Base-by-base conservation (phyloP, 2,888 invertebrate genomes). In the Cyclophora punctaria region DNA sequence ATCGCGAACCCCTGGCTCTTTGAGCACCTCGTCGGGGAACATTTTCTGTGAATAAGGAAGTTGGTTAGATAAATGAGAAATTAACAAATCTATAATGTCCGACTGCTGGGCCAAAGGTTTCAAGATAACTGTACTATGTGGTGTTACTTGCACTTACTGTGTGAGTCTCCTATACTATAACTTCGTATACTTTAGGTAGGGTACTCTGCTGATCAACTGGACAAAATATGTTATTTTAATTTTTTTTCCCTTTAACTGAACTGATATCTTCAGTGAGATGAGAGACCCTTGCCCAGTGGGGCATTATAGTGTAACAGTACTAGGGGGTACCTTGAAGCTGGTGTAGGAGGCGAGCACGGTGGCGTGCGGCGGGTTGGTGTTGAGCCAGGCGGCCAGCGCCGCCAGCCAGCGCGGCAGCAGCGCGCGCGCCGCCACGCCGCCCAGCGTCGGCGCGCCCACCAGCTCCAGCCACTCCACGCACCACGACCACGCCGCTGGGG, bases 401-500 rank as follows among this genome's bases (percentile, higher is more conserved):
- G 94, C 94, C 59, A 96, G 89, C 97, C 97, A 97, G 69, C 96
- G 94, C 0, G 98, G 98, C 72, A 99, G 96, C 88, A 99, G 96
- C 67, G 92, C 92, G 61, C 96, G 95, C 64, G 96, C 94, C 4
- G 99, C 90, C 4, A 99, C 77, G 35, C 93, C 91, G 0, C 94
- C 95, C 89, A 98, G 92, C 7, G 93, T 91, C 0, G 93, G 90
- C 0, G 92, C 80, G 0, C 97, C 95, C 45, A 98, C 84, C 70
- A 99, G 83, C 59, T 96, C 96, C 58, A 92, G 88, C 99, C 99
- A 99, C 55, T 96, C 94, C 90, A 97, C 95, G 35, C 98, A 96
- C 95, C 97, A 98, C 62, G 95, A 91, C 98, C 98, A 98, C 0
- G 94, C 92, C 72, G 97, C 97, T 20, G 20, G 1, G 20, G 2